Base-by-base conservation (phyloP, 2,113 vertebrate species). In the Lagopus leucura region DNA sequence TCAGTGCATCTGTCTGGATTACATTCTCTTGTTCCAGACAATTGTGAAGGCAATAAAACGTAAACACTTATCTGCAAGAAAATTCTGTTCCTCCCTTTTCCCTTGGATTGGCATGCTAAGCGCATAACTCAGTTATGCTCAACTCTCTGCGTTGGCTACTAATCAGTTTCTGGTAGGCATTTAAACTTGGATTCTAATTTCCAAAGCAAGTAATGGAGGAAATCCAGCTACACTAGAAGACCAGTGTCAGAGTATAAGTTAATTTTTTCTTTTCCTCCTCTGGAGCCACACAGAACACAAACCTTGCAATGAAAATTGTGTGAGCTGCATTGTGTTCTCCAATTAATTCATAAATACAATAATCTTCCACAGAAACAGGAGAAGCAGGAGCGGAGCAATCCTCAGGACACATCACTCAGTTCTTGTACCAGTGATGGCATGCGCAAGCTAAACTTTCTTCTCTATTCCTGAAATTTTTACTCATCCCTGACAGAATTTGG, bases 11-110 rank as follows among this genome's bases (percentile, higher is more conserved):
- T 65, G 48, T 20, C 12, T 71, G 14, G 16, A 40, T 87, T 77
- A 22, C 8, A 0, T 0, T 13, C 13, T 36, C 0, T 70, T 32
- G 50, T 7, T 22, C 16, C 50, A 65, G 17, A 6, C 16, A 57
- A 0, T 10, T 34, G 4, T 70, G 36, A 32, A 78, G 20, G 22
- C 15, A 70, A 2, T 52, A 57, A 65, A 10, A 43, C 7, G 24
- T 2, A 30, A 25, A 72, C 4, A 34, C 11, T 55, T 34, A 20
- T 47, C 7, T 74, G n/a, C 10, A 66, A 17, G 22, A 48, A 47
- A 71, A 25, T 48, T 85, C 71, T 75, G 4, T 45, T 61, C 27
- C 55, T n/a, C 28, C 1, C 4, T 80, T 77, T 47, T 83, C 8
- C 12, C 18, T 58, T 66, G 16, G 13, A 63, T 18, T 22, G 45